Conservation (phyloP, 2,113 vertebrate species). For the Accipiter cooperii region DNA sequence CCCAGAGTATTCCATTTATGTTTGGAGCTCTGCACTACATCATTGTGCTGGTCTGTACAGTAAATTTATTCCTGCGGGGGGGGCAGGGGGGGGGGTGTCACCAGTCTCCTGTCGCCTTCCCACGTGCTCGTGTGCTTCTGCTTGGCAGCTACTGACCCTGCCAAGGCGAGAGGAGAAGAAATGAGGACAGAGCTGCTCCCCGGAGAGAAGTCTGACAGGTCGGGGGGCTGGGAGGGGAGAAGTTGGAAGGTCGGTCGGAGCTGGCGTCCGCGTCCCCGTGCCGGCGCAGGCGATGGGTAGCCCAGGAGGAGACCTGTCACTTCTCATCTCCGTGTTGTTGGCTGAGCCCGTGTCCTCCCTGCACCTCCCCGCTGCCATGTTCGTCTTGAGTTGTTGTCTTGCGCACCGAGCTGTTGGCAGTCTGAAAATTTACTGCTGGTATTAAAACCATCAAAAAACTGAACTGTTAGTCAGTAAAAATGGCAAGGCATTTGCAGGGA, state of each 20-base stretch:
- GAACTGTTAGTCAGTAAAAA: background rate
- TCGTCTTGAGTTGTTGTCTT: background rate
- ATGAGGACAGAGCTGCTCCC: background rate
- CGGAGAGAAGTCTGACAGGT: background rate
- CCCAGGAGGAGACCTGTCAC: slow-evolving; percentile 12
- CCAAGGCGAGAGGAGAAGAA: background rate
- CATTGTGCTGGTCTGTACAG: slow-evolving; percentile 30
- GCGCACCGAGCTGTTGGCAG: background rate
- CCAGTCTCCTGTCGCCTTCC: background rate
- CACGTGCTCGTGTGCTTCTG: background rate
- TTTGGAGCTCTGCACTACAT: slow-evolving; percentile 37
- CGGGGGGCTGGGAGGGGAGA: background rate
- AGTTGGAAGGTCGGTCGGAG: background rate
- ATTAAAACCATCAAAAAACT: slow-evolving; percentile 32
- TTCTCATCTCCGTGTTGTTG: background rate
- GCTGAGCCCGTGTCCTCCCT: background rate
- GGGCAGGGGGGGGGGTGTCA: background rate
- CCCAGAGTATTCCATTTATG: slow-evolving; percentile 34
- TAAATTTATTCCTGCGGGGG: slow-evolving; percentile 23
- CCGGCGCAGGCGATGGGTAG: background rate
- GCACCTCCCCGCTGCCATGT: background rate
- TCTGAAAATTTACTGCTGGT: background rate
- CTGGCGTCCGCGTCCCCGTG: background rate
- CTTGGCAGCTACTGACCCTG: background rate
- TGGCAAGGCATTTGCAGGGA: background rate